Base-by-base conservation (phyloP, 2,888 invertebrate genomes). In the Hylaea fasciaria region DNA sequence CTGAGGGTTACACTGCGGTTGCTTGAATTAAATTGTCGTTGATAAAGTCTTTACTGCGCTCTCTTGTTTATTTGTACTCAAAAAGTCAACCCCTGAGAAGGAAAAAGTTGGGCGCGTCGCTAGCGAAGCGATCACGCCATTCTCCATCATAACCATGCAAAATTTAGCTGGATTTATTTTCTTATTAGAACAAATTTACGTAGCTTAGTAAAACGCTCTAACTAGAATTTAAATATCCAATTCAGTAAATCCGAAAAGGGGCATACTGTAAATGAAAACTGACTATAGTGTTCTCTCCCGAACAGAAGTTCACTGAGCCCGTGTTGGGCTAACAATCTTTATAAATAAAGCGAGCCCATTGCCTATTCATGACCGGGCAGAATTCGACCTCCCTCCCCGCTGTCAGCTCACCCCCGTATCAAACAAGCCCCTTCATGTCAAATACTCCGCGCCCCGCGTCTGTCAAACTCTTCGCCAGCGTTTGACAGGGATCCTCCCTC, bases 341-440 rank as follows among this genome's bases (percentile, higher is more conserved):
- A 89, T 91, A 92, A 92, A 92, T 91, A 91, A 89, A 91, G 89
- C 88, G 86, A 84, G 82, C 89, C 91, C 91, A 92, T 92, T 91
- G 92, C 92, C 90, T 92, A 92, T 92, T 92, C 92, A 92, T 92
- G 91, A 92, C 91, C 88, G 89, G 88, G 91, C 91, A 89, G 83
- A 91, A 89, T 91, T 90, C 73, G 70, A 74, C 84, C 85, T 86
- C 85, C 83, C 83, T 82, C 82, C 80, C 78, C 80, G 79, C 85
- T 82, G 83, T 77, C 82, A 81, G 83, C 70, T 83, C 84, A 80
- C 87, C 89, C 89, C 90, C 88, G 91, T 89, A 91, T 91, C 91
- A 91, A 91, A 91, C 91, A 89, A 90, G 91, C 91, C 92, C 92
- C 92, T 91, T 91, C 91, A 91, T 89, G 92, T 92, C 92, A 91